These are phyloP conservation scores for Eristalis pertinax DNA, from an alignment of 2,888 invertebrate species.

Conservation along the genomic window DNA sequence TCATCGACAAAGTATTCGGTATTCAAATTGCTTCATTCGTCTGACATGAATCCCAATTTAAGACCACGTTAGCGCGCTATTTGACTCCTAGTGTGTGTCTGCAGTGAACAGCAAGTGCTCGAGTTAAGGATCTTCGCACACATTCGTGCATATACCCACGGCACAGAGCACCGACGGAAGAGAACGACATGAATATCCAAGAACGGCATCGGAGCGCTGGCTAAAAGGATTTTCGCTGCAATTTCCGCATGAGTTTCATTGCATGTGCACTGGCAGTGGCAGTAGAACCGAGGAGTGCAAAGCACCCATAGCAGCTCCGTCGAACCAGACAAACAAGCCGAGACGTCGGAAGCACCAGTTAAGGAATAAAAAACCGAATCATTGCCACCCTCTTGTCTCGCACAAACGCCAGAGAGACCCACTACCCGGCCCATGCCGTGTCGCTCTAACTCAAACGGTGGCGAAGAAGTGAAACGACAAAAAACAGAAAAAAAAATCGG, in stretches of 20 bases:
- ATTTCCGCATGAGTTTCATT: slow-evolving; percentile 65
- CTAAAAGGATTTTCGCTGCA: slow-evolving; percentile 70
- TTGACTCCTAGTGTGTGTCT: slow-evolving; percentile 34
- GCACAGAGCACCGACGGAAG: slow-evolving; percentile 1
- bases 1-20: slow-evolving; percentile 22
- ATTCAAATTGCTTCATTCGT: slow-evolving; percentile 55
- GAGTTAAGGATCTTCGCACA: slow-evolving; percentile 34
- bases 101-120: slow-evolving; percentile 12
- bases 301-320: neutral
- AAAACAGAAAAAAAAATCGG: no score
- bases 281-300: neutral
- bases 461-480: neutral
- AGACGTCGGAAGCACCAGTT: slow-evolving; percentile 43
- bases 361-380: slow-evolving; percentile 56
- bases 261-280: slow-evolving; percentile 25
- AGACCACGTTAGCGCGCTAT: slow-evolving; percentile 26
- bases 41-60: slow-evolving; percentile 33
- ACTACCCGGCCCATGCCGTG: slow-evolving; percentile 4
- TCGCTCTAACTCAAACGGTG: slow-evolving; percentile 41
- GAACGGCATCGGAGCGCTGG: slow-evolving; percentile 46
- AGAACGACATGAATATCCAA: slow-evolving; percentile 52
- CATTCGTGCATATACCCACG: neutral
- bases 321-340: slow-evolving; percentile 54
- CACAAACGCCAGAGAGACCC: slow-evolving; percentile 9
- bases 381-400: slow-evolving; percentile 51